Conservation (phyloP, 2,113 vertebrate species). For the Varanus komodoensis region DNA sequence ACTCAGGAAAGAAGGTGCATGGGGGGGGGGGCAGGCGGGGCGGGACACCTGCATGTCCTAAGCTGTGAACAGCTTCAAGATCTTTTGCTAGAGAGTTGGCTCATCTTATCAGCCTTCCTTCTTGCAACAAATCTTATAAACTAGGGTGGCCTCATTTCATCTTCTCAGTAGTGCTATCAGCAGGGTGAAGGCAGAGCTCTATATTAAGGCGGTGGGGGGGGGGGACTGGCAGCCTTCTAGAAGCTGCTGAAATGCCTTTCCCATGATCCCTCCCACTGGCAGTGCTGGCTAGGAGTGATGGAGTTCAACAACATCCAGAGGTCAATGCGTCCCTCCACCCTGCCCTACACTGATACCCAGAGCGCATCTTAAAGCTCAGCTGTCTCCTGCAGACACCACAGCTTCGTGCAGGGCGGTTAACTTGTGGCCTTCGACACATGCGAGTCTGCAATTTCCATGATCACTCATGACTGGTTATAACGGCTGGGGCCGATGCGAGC, state of each 20-base stretch:
- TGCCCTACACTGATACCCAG: not conserved
- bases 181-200: constrained; percentile 39
- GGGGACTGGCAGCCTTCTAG: too few species aligned
- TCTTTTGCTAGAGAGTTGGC: constrained; percentile 6
- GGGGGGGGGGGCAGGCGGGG: too few species aligned
- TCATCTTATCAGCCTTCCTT: constrained; percentile 60
- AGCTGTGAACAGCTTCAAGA: constrained; percentile 51
- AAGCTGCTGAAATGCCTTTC: too few species aligned
- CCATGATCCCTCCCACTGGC: too few species aligned
- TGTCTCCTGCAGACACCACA: not conserved
- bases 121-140: constrained; percentile 54
- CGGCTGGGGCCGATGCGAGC: too few species aligned
- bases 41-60: not conserved
- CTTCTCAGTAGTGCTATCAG: not conserved
- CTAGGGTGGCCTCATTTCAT: constrained; percentile 48
- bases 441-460: too few species aligned
- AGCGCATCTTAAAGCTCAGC: not conserved
- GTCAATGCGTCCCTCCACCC: too few species aligned
- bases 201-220: not conserved
- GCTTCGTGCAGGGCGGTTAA: too few species aligned
- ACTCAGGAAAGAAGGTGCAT: not conserved
- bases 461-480: too few species aligned
- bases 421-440: too few species aligned
- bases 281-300: too few species aligned
- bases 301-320: too few species aligned